phyloP scores from a whole-genome alignment of 2,888 invertebrate species.

The Phalera bucephala region DNA sequence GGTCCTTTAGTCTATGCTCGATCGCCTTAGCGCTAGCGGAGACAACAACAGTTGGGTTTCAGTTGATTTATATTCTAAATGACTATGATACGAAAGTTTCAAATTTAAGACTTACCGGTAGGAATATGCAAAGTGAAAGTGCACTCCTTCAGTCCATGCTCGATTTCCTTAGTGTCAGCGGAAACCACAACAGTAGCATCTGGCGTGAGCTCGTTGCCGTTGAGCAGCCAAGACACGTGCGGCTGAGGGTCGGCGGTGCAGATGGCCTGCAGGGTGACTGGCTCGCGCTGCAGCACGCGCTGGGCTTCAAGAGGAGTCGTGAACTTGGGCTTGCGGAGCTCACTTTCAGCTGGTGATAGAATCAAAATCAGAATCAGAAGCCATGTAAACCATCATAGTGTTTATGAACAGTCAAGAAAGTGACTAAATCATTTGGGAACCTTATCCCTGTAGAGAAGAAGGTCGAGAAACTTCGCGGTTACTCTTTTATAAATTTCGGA shows the following conservation, averaged over 20 bases:
- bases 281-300: constrained; percentile 87
- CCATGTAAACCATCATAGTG: too few species aligned
- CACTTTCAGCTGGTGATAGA: constrained; percentile 87
- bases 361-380: too few species aligned
- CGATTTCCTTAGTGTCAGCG: constrained; percentile 85
- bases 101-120: constrained; percentile 81
- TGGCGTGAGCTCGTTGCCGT: constrained; percentile 86
- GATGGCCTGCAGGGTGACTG: constrained; percentile 86
- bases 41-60: too few species aligned
- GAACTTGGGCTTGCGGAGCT: constrained; percentile 90
- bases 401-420: too few species aligned
- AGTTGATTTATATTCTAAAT: too few species aligned
- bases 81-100: too few species aligned
- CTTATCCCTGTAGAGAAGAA: too few species aligned
- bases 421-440: too few species aligned
- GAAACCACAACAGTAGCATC: constrained; percentile 86
- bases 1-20: too few species aligned
- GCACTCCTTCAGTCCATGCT: constrained; percentile 91
- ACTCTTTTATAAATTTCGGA: too few species aligned
- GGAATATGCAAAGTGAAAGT: constrained; percentile 90
- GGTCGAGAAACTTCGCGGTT: too few species aligned
- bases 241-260: constrained; percentile 96
- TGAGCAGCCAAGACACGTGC: constrained; percentile 92
- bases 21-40: too few species aligned
- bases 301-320: constrained; percentile 86